Evolutionary conservation across 2,888 invertebrate species (phyloP), one percentile per base, ranked within the genome.

Genomic region (Apodemia duryi): DNA sequence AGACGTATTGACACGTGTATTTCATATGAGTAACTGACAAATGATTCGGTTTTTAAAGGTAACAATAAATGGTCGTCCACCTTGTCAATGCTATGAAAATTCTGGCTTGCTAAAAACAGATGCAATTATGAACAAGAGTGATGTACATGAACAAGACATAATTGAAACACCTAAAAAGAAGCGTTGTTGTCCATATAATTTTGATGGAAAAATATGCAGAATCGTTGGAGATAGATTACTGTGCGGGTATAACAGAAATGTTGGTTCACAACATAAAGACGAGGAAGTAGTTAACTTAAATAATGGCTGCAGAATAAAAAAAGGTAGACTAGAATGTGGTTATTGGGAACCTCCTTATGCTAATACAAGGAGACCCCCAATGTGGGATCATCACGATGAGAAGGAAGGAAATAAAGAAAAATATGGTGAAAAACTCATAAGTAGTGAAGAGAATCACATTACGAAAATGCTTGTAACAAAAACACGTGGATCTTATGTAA

Each of bases 291-390:
- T 72, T 5, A 66, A 76, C 2, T 65, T 86, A 28, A 69, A 74
- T n/a, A 78, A 77, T 51, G 85, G 82, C 0, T 90, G 89, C 67
- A 77, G 83, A 21, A 63, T 88, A 43, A 76, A 82, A n/a, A 76
- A 75, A 11, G 84, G 83, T 1, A 81, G 88, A 68, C 60, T 89
- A 29, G 89, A 88, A 71, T 89, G 89, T 70, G 89, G 89, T 0
- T 89, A 90, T 67, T 68, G 75, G 2, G 67, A 78, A 7, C 76
- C 73, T 1, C 88, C 87, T 2, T 88, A 74, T 51, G 75, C 69
- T 0, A 78, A 77, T 64, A 66, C 73, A 38, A 72, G 79, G 32
- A 74, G 81, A 67, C 81, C 81, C 2, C 74, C 77, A 0, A 70
- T 66, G 10, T 66, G 63, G 63, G 70, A 74, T 9, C 54, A 66